Evolutionary conservation across 2,888 invertebrate genomes (phyloP).

Genomic region (Melangyna quadrimaculata): DNA sequence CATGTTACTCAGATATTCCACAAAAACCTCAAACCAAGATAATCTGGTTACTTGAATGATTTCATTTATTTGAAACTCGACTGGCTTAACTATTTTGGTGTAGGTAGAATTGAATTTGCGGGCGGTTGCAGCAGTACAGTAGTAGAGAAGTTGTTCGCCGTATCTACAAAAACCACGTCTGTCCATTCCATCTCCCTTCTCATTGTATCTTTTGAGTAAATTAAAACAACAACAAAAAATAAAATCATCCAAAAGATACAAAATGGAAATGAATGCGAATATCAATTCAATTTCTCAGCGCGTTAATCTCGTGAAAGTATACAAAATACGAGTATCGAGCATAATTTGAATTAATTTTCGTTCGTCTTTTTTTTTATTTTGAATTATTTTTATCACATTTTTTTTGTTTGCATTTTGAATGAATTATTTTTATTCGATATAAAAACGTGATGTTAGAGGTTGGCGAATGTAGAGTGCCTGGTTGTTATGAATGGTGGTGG

Average conservation of each 20-base stretch:
- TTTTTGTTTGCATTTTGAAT: slow-evolving; percentile 7
- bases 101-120: slow-evolving; percentile 14
- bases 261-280: slow-evolving; percentile 38
- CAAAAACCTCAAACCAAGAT: not conserved
- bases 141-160: not conserved
- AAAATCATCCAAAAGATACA: not conserved
- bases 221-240: not conserved
- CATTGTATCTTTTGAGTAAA: slow-evolving; percentile 19
- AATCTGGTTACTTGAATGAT: no score
- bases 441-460: slow-evolving; percentile 8
- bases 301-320: slow-evolving; percentile 45
- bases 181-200: not conserved
- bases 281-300: slow-evolving; percentile 44
- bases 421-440: not conserved
- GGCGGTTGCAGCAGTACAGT: not conserved
- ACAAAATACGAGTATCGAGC: slow-evolving; percentile 10
- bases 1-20: no score
- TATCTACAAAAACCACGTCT: not conserved
- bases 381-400: not conserved
- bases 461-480: not conserved
- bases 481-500: slow-evolving; percentile 9
- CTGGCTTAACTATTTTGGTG: not conserved
- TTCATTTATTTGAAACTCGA: no score
- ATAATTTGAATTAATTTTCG: slow-evolving; percentile 16
- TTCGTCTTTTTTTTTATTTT: not conserved